These are phyloP conservation scores for Apantesis nais DNA, from an alignment of 2,888 invertebrate genomes.

Conservation along the genomic window DNA sequence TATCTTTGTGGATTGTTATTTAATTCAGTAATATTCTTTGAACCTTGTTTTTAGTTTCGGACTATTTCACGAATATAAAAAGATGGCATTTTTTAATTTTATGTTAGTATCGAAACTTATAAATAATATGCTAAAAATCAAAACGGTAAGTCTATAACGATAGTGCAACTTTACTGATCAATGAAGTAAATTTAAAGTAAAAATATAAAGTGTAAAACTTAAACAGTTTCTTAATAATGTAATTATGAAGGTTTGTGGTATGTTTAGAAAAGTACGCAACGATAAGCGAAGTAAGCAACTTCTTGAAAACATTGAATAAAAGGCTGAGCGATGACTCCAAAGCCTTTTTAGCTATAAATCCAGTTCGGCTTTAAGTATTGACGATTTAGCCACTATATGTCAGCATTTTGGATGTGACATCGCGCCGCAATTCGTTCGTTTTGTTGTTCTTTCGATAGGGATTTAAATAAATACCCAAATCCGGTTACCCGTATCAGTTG, in stretches of 20 bases:
- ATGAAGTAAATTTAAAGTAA: no score
- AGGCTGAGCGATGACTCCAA: conserved; percentile 28
- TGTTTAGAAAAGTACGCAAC: not conserved
- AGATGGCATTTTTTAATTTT: no score
- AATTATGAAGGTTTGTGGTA: no score
- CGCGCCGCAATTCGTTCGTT: conserved; percentile 49
- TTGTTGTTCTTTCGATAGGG: conserved; percentile 53
- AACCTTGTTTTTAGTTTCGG: no score
- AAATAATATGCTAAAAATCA: no score
- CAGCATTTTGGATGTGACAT: conserved; percentile 44
- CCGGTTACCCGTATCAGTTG: conserved; percentile 49
- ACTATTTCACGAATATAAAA: no score
- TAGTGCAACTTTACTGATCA: no score
- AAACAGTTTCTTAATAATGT: not conserved
- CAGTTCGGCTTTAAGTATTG: conserved; percentile 48
- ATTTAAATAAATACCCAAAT: conserved; percentile 51
- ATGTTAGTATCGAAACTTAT: no score
- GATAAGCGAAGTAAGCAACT: not conserved
- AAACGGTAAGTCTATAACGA: no score
- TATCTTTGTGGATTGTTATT: no score
- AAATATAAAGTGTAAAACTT: not conserved
- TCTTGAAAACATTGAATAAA: conserved; percentile 27
- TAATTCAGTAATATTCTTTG: no score
- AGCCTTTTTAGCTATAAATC: conserved; percentile 48
- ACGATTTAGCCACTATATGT: conserved; percentile 48